Percentiles rank a stretch among this genome's conserved stretches.
These are phyloP conservation scores for Lasioglossum oenotherae DNA, from an alignment of 2,888 invertebrate genomes.

Conservation along the genomic window DNA sequence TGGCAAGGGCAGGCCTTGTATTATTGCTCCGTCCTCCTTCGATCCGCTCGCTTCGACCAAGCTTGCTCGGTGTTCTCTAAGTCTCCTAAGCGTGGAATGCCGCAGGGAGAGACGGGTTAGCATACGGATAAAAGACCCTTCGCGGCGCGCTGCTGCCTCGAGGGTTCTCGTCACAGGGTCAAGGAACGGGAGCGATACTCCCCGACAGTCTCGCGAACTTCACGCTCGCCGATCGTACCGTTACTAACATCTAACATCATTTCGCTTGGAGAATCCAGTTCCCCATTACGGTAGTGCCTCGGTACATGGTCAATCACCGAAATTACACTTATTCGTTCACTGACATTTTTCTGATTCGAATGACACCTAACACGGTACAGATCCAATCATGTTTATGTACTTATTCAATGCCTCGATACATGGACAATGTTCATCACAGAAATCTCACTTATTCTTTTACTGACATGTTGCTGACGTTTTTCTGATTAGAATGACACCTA, in stretches of 20 bases:
- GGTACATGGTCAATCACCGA: neutral
- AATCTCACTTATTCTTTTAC: too few relatives aligned
- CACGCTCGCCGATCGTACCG: conserved; percentile 56
- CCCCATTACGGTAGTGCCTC: neutral
- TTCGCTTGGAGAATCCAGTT: neutral
- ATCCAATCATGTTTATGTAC: too few relatives aligned
- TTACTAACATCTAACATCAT: conserved; percentile 44
- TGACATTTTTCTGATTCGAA: too few relatives aligned
- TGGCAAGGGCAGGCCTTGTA: conserved; percentile 61
- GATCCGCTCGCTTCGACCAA: conserved; percentile 33
- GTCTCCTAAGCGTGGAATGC: conserved; percentile 56
- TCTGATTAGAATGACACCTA: too few relatives aligned
- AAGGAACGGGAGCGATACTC: conserved; percentile 61
- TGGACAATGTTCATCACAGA: too few relatives aligned
- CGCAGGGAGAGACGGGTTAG: conserved; percentile 42
- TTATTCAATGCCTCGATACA: too few relatives aligned
- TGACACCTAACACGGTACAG: too few relatives aligned
- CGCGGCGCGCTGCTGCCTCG: conserved; percentile 32
- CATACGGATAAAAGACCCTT: conserved; percentile 55
- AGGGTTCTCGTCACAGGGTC: conserved; percentile 61
- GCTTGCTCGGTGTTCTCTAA: conserved; percentile 34
- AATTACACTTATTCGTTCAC: too few relatives aligned
- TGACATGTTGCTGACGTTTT: too few relatives aligned
- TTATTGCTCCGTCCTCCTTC: conserved; percentile 55
- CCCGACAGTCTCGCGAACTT: conserved; percentile 53